Conservation (phyloP, 2,888 invertebrate species). For the Nysson spinosus region DNA sequence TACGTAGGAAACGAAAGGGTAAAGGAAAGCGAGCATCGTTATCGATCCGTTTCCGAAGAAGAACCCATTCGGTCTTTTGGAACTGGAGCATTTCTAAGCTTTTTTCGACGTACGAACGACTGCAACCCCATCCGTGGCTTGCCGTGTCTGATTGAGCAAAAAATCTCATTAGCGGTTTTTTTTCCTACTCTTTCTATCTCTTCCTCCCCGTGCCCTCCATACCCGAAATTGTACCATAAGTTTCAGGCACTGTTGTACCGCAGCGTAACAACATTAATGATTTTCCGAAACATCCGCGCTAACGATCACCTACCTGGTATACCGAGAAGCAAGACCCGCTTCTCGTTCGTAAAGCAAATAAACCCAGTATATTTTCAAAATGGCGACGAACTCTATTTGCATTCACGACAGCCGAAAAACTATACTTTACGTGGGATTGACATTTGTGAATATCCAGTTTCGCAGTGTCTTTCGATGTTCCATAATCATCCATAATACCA, state of each 20-base stretch:
- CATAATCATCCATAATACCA: no score
- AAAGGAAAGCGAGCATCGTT: conserved; percentile 11
- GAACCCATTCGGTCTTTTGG: conserved; percentile 20
- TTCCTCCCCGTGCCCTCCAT: not conserved
- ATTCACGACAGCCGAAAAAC: no score
- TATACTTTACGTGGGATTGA: no score
- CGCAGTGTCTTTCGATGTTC: no score
- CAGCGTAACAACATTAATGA: conserved; percentile 61
- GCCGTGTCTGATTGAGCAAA: conserved; percentile 27
- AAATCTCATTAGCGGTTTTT: conserved; percentile 42
- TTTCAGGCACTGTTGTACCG: conserved; percentile 44
- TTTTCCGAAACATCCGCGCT: conserved; percentile 58
- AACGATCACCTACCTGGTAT: conserved; percentile 48
- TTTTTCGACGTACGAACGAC: conserved; percentile 18
- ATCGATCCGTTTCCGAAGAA: conserved; percentile 34
- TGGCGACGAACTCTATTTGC: no score
- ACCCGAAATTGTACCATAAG: conserved; percentile 36
- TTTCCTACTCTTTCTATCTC: conserved; percentile 9
- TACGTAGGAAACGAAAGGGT: conserved; percentile 3
- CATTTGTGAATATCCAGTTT: no score
- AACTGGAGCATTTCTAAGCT: not conserved
- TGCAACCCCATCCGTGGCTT: not conserved
- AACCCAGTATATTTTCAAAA: no score
- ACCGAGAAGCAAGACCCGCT: not conserved
- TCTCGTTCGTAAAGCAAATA: not conserved